Evolutionary conservation across 2,888 invertebrate species (phyloP).

Genomic region (Nemurella pictetii): DNA sequence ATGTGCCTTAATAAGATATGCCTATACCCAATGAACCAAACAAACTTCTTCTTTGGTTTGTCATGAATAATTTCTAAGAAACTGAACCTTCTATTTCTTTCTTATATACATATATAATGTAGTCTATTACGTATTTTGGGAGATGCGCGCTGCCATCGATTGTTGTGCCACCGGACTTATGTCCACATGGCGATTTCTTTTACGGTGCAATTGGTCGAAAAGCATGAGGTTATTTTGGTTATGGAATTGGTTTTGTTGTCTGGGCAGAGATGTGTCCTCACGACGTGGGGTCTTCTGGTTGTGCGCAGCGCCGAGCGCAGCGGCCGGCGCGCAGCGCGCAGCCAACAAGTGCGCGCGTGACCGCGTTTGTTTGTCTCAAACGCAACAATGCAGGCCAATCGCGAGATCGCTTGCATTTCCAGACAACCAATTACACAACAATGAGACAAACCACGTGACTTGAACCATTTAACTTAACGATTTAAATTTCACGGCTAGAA

Average conservation of each 20-base stretch:
- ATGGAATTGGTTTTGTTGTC: background rate
- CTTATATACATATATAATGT: background rate
- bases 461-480: constrained; percentile 29
- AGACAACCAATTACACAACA: constrained; percentile 23
- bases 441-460: constrained; percentile 17
- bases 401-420: background rate
- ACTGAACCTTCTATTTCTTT: background rate
- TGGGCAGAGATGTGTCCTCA: background rate
- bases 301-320: background rate
- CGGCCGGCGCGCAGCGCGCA: too few relatives aligned
- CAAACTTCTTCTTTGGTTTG: background rate
- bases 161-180: background rate
- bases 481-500: constrained; percentile 26
- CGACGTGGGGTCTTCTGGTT: background rate
- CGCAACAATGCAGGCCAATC: constrained; percentile 20
- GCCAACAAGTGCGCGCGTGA: constrained; percentile 7
- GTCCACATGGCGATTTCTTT: constrained; percentile 16
- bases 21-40: constrained; percentile 19
- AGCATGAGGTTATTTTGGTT: constrained; percentile 15
- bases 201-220: background rate
- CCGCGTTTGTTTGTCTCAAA: background rate
- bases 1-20: constrained; percentile 14
- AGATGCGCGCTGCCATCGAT: background rate
- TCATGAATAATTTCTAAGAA: constrained; percentile 19
- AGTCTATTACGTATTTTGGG: constrained; percentile 3